Evolutionary conservation across 2,113 vertebrate genomes (phyloP), one percentile per base, ranked within the genome.

Genomic region (Xerus inauris): DNA sequence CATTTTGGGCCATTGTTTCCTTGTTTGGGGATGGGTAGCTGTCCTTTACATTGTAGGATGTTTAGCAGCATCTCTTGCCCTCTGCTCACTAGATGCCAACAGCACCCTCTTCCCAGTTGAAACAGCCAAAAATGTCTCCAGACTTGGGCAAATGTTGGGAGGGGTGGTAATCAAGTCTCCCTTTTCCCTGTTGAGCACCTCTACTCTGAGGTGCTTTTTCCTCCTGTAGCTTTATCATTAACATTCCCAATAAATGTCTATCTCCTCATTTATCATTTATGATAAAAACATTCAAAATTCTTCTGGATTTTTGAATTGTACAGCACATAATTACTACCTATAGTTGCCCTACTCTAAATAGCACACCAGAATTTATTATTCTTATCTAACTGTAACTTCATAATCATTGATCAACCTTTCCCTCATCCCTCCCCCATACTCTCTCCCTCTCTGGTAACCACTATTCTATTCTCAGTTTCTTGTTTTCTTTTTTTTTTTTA

Each of bases 131-230:
- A 38, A 30, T 13, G 24, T 84, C 30, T 69, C 69, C 17, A 91
- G n/a, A 82, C 24, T 62, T 82, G 54, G 20, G 42, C 26, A 51
- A 11, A 69, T 38, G 10, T 45, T 32, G 16, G 62, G 10, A 8
- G 10, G 16, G 32, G 14, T 6, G 16, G 72, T 30, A 26, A 38
- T 20, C 5, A 69, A 35, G 13, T 67, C 65, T 35, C n/a, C 54
- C 28, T 22, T 11, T 76, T 71, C 49, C 47, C 69, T 86, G 30
- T 49, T 87, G 38, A 64, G 30, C n/a, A 76, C 67, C 38, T 71
- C 28, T n/a, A 28, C 35, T 93, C n/a, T 51, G 28, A 95, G 64
- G 79, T 85, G 35, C 2, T 35, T 94, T 95, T 91, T 76, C 64
- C 57, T 73, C 28, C 80, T 92, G 8, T 35, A 83, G 80, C 6